Conservation (phyloP, 2,888 invertebrate species). For the Mimas tiliae region DNA sequence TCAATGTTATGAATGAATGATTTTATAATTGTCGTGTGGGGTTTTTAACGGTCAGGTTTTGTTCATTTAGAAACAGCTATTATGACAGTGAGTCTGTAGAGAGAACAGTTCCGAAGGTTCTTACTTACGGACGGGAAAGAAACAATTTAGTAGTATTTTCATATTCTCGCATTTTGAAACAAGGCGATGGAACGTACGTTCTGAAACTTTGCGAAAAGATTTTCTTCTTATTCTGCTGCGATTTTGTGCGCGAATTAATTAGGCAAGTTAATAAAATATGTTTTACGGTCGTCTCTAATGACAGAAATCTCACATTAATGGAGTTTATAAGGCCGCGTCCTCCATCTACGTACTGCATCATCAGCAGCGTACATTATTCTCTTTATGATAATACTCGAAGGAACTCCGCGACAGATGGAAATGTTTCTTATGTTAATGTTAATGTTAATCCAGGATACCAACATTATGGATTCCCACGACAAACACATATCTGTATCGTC, state of each 20-base stretch:
- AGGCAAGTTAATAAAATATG: slow-evolving; percentile 4
- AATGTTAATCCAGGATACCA: neutral
- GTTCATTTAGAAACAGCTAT: slow-evolving; percentile 19
- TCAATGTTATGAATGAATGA: too few species aligned
- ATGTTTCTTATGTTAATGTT: slow-evolving; percentile 4
- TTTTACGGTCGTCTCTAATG: neutral
- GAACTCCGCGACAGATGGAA: neutral
- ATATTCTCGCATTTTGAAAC: neutral
- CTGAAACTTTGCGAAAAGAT: neutral
- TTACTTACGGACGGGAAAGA: slow-evolving; percentile 39
- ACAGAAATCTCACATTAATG: neutral
- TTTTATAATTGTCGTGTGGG: neutral
- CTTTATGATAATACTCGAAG: slow-evolving; percentile 7
- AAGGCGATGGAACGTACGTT: neutral
- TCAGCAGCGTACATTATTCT: slow-evolving; percentile 8
- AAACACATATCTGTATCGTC: too few species aligned
- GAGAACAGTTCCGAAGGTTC: slow-evolving; percentile 44
- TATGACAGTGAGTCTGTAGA: slow-evolving; percentile 25
- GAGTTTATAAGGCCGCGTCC: neutral
- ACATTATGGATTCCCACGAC: neutral
- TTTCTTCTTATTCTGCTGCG: neutral
- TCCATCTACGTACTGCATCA: neutral
- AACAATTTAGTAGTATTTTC: neutral
- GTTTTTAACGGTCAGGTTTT: neutral
- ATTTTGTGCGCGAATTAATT: neutral